Base-by-base conservation (phyloP, 2,797 vertebrate genomes). In the Tympanoctomys barrerae region DNA sequence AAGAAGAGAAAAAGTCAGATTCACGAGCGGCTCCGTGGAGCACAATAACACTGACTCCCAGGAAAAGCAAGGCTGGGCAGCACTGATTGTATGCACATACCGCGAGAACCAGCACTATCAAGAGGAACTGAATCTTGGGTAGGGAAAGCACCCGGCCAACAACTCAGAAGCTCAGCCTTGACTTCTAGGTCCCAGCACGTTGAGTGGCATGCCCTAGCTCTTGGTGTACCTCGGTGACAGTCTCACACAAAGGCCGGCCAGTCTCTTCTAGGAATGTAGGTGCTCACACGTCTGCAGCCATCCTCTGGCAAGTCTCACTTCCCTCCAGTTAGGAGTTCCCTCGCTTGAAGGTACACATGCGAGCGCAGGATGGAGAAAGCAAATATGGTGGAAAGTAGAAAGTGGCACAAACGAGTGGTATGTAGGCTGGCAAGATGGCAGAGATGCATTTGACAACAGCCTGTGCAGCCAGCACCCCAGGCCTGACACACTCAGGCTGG, bases 91-190 rank as follows among this genome's bases (percentile, higher is more conserved):
- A 97, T 95, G 97, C 97, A 97, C 97, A 97, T 96, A 98, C 97
- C 97, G 98, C 97, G 96, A 98, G 98, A 98, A 97, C 97, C 93
- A 97, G 97, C 98, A 97, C 86, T 96, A 98, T 98, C 97, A 95
- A 97, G 97, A 97, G 97, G 97, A 98, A 97, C 96, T 89, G 97
- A 98, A 97, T 91, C 97, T 83, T 79, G 82, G 26, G 85, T 96
- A 97, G 97, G 94, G 86, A 97, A 98, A 98, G 97, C 97, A 97
- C 98, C 97, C 97, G 96, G 96, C 83, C 0, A 36, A 80, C 82
- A 96, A 96, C 95, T 96, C 91, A 96, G 82, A 95, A 97, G 97
- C 96, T 97, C 97, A 97, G 97, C 96, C 97, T 21, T 19, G 9
- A 52, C 9, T 59, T 84, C 31, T 31, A 91, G 42, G 14, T 31